phyloP scores from a whole-genome alignment of 2,797 vertebrate genomes.

The Schizopygopsis malacanthus region DNA sequence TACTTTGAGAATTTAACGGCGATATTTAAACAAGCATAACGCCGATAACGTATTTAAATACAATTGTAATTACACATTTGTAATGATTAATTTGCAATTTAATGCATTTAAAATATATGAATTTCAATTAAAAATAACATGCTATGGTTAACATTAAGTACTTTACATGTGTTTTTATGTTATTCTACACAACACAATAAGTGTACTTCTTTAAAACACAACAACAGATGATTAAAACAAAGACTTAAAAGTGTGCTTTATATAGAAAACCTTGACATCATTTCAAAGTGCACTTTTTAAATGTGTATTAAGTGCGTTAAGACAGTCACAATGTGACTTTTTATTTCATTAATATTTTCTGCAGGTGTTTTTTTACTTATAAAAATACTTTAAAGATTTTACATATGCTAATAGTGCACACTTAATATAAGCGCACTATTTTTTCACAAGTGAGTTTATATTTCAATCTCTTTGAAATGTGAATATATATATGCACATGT shows the following conservation, averaged over 20 bases:
- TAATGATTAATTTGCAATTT: no score
- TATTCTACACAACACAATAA: neutral
- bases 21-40: no score
- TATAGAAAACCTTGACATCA: no score
- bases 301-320: neutral
- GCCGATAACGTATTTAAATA: no score
- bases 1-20: no score
- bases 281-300: neutral
- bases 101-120: no score
- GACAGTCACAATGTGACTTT: neutral
- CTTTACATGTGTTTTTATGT: no score
- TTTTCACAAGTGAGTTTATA: neutral
- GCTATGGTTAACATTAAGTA: no score
- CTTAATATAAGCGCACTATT: neutral
- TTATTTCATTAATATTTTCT: neutral
- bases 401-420: neutral
- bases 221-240: neutral
- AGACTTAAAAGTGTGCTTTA: neutral
- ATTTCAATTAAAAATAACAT: no score
- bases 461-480: neutral
- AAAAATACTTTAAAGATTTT: neutral
- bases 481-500: no score
- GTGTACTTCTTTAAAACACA: neutral
- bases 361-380: neutral
- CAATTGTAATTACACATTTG: no score